These are phyloP conservation scores for Latrodectus hesperus DNA, from an alignment of 2,888 invertebrate genomes.

Conservation along the genomic window DNA sequence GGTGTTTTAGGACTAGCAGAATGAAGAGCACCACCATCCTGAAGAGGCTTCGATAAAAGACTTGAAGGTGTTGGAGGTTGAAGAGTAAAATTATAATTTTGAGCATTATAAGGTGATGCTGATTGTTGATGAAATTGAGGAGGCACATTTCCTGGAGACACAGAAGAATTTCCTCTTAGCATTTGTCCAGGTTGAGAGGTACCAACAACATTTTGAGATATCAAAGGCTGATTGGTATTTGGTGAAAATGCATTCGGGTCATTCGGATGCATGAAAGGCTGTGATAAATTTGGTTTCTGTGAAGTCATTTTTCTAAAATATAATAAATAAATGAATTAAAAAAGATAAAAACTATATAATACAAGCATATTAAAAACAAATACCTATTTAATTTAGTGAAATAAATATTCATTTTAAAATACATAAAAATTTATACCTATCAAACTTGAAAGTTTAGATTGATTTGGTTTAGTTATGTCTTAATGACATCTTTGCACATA, in stretches of 20 bases:
- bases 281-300: conserved; percentile 44
- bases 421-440: too few species aligned
- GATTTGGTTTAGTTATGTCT: too few species aligned
- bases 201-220: conserved; percentile 20
- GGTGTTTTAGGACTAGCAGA: conserved; percentile 41
- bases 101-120: conserved; percentile 34
- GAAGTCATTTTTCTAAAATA: conserved; percentile 44
- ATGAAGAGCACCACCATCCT: neutral
- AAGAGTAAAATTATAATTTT: conserved; percentile 41
- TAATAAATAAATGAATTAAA: too few species aligned
- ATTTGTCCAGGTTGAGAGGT: conserved; percentile 9
- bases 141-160: conserved; percentile 21
- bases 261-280: conserved; percentile 31
- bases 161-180: conserved; percentile 5
- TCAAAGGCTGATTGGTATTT: conserved; percentile 17
- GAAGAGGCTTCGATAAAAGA: conserved; percentile 13
- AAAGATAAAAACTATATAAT: too few species aligned
- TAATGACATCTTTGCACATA: too few species aligned
- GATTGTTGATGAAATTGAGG: conserved; percentile 19
- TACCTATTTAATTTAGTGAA: too few species aligned
- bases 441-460: too few species aligned
- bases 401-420: too few species aligned
- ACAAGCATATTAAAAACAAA: too few species aligned
- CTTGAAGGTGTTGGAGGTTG: neutral
- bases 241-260: conserved; percentile 51